These are phyloP conservation scores for Latrodectus geometricus DNA, from an alignment of 1,140 invertebrate genomes.

Conservation along the genomic window DNA sequence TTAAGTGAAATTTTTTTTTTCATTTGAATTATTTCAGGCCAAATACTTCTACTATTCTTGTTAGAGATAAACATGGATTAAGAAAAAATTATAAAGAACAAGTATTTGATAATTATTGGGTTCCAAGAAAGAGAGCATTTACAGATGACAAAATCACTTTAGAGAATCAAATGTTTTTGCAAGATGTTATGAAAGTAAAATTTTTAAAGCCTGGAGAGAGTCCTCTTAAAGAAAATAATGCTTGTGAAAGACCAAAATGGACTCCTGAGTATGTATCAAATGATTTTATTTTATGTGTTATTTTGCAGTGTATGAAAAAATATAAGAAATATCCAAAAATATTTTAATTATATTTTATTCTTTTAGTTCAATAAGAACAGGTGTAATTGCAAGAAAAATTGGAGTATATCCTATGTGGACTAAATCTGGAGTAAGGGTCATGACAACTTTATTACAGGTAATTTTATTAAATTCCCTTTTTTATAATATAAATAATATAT, in stretches of 20 bases:
- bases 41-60: neutral
- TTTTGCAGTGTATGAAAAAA: neutral
- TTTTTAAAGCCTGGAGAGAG: conserved; percentile 70
- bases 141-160: conserved; percentile 76
- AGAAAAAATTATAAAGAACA: conserved; percentile 9
- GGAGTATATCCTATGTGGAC: conserved; percentile 93
- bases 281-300: neutral
- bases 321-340: too few relatives aligned
- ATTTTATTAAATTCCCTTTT: too few relatives aligned
- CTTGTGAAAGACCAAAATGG: conserved; percentile 75
- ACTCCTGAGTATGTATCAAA: conserved; percentile 66
- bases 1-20: too few relatives aligned
- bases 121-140: conserved; percentile 63
- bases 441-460: conserved; percentile 89
- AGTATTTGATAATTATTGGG: conserved; percentile 55
- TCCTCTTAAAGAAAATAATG: conserved; percentile 73
- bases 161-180: conserved; percentile 86
- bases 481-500: neutral
- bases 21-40: neutral
- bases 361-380: conserved; percentile 74
- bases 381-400: conserved; percentile 92
- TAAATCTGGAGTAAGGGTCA: conserved; percentile 83
- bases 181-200: conserved; percentile 80
- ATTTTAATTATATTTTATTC: neutral
- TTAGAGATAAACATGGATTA: conserved; percentile 45